Conservation (phyloP, 2,113 vertebrate species). For the Synodontis membranacea region DNA sequence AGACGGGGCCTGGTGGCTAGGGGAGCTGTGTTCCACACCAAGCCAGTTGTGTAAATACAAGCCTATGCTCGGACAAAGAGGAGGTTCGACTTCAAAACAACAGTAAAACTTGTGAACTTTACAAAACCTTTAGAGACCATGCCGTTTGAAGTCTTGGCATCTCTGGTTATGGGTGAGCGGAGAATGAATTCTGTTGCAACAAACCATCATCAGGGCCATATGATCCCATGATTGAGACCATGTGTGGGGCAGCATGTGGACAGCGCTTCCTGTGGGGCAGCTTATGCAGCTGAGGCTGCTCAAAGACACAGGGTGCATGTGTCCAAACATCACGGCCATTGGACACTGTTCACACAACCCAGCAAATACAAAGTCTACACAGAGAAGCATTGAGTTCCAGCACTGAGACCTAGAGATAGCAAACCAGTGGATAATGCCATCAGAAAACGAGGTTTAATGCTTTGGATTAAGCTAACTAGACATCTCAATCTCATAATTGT, state of each 20-base stretch:
- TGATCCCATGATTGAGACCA: conserved; percentile 88
- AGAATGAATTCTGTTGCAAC: conserved; percentile 84
- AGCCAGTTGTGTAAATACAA: conserved; percentile 91
- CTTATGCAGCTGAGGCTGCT: conserved; percentile 49
- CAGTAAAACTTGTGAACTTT: conserved; percentile 82
- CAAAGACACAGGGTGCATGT: conserved; percentile 63
- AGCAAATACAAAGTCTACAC: conserved; percentile 43
- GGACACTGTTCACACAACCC: conserved; percentile 58
- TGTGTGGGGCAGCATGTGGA: conserved; percentile 78
- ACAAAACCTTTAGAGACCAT: conserved; percentile 80
- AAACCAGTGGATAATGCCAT: neutral
- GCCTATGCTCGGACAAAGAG: conserved; percentile 81
- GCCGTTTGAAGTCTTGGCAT: conserved; percentile 85
- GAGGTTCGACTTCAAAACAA: conserved; percentile 86
- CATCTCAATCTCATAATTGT: neutral
- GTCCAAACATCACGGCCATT: conserved; percentile 80
- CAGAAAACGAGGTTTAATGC: neutral
- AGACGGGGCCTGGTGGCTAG: conserved; percentile 67
- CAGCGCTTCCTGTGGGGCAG: conserved; percentile 70
- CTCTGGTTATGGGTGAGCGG: conserved; percentile 86
- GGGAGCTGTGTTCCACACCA: conserved; percentile 81
- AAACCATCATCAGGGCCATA: conserved; percentile 79
- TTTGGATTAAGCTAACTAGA: neutral
- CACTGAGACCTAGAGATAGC: conserved; percentile 1
- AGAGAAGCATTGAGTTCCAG: conserved; percentile 33